A percentile compares a stretch with the other conserved stretches of the same genome.
Evolutionary conservation across 2,797 vertebrate genomes (phyloP).

Genomic region (Ctenosaura bakeri): DNA sequence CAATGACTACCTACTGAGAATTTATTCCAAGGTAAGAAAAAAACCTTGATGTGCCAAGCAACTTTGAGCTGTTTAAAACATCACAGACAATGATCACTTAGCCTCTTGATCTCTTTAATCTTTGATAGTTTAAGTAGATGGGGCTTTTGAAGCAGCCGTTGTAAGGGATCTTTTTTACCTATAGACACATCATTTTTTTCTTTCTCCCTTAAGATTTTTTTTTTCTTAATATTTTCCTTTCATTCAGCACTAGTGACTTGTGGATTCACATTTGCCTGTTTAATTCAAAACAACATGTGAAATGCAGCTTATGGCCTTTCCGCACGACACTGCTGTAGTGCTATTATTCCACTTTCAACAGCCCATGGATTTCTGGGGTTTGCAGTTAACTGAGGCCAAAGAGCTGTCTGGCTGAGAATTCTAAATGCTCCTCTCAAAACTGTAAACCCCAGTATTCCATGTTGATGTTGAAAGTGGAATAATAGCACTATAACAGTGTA

Average conservation of each 20-base stretch:
- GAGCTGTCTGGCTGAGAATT: too few relatives aligned
- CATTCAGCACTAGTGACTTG: not conserved
- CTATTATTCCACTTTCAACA: too few relatives aligned
- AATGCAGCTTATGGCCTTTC: not conserved
- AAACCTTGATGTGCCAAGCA: constrained; percentile 13
- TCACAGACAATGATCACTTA: constrained; percentile 5
- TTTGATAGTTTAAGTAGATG: constrained; percentile 25
- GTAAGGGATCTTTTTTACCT: not conserved
- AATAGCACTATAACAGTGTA: too few relatives aligned
- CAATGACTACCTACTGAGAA: not conserved
- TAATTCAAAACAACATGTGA: not conserved
- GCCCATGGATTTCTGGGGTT: too few relatives aligned
- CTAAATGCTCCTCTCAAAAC: too few relatives aligned
- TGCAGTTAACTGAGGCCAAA: too few relatives aligned
- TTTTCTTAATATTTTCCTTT: not conserved
- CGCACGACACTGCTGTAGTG: too few relatives aligned
- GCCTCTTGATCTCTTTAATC: constrained; percentile 3
- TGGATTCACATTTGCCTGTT: not conserved
- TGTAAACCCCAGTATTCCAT: too few relatives aligned
- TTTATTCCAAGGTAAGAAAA: not conserved
- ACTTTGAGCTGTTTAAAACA: constrained; percentile 12
- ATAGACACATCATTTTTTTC: not conserved
- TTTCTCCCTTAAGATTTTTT: too few relatives aligned
- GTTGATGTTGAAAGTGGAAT: too few relatives aligned
- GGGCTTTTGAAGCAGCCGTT: not conserved